phyloP scores from a whole-genome alignment of 2,113 vertebrate genomes.

The Delphinus delphis region DNA sequence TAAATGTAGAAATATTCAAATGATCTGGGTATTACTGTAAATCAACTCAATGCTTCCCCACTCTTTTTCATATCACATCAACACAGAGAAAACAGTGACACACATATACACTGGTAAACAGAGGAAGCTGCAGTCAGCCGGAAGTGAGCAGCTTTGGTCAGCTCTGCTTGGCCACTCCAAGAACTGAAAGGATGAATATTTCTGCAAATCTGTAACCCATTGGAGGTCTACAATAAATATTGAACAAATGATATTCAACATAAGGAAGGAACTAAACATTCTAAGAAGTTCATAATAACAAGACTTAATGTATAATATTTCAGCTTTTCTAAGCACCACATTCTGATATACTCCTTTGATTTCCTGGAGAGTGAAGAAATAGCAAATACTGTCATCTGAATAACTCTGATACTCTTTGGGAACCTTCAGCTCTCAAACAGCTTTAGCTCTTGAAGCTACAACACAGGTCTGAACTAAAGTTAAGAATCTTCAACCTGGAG shows the following conservation, averaged over 20 bases:
- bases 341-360: not conserved
- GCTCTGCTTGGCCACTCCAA: not conserved
- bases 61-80: not conserved
- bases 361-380: not conserved
- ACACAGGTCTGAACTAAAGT: not conserved
- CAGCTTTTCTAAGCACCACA: not conserved
- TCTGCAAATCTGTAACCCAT: not conserved
- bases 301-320: not conserved
- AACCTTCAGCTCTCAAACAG: not conserved
- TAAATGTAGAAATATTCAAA: not conserved
- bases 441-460: not conserved
- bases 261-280: not conserved
- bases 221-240: not conserved
- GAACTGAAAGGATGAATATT: not conserved
- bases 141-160: not conserved
- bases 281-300: not conserved
- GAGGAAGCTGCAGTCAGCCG: not conserved
- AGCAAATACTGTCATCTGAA: not conserved
- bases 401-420: not conserved
- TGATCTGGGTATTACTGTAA: not conserved
- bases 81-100: not conserved
- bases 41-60: not conserved
- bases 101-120: not conserved
- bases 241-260: not conserved
- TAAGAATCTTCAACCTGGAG: not conserved